Percentiles rank a stretch among this genome's conserved stretches.
Conservation (phyloP, 2,113 vertebrate genomes). For the Bombycilla garrulus region DNA sequence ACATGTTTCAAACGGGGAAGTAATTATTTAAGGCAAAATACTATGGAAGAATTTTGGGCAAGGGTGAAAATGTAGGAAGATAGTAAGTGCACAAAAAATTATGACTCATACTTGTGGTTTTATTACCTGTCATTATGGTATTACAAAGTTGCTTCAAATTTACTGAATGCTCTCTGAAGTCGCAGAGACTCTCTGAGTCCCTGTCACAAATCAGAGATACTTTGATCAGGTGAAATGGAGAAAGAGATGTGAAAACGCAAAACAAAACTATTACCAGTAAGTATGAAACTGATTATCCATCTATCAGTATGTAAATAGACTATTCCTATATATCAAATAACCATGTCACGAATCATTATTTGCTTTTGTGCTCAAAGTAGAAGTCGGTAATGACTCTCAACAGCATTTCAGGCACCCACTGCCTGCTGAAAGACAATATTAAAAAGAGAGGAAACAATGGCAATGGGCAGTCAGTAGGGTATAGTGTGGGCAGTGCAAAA, state of each 20-base stretch:
- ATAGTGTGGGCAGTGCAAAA: not conserved
- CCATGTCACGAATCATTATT: not conserved
- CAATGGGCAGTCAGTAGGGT: not conserved
- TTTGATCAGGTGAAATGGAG: not conserved
- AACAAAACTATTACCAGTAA: not conserved
- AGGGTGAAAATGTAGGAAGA: not conserved
- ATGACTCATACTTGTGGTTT: not conserved
- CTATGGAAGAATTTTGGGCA: not conserved
- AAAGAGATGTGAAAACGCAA: not conserved
- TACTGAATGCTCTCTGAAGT: not conserved
- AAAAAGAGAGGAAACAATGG: not conserved
- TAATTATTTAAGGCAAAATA: not conserved
- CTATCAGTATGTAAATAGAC: not conserved
- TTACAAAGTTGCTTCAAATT: not conserved
- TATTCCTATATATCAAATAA: not conserved
- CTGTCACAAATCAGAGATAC: not conserved
- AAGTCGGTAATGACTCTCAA: not conserved
- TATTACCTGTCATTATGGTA: not conserved
- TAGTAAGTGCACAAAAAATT: not conserved
- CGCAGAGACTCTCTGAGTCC: not conserved
- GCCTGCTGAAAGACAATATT: not conserved
- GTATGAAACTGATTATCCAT: not conserved
- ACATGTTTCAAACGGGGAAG: not conserved
- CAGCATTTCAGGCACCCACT: not conserved
- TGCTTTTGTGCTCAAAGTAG: slow-evolving; percentile 2